phyloP scores from a whole-genome alignment of 2,888 invertebrate species.

The Eledona agricola region DNA sequence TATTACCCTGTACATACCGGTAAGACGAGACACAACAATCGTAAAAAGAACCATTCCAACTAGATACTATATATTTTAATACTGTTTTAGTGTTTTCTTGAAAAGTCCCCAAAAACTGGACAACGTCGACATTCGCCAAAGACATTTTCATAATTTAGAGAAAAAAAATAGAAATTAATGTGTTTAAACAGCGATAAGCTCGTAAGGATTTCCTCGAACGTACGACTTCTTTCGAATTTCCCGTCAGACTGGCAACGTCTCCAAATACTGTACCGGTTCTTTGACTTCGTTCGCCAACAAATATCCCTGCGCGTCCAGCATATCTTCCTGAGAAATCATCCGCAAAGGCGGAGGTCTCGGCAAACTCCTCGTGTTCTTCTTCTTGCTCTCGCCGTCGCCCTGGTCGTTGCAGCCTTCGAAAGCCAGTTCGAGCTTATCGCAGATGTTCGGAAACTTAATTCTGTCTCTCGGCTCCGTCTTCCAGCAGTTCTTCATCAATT shows the following conservation, averaged over 20 bases:
- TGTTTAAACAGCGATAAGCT: constrained; percentile 27
- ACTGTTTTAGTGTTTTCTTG: too few species aligned
- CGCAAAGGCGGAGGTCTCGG: constrained; percentile 68
- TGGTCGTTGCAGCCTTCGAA: constrained; percentile 42
- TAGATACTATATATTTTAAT: too few species aligned
- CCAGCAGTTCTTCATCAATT: constrained; percentile 84
- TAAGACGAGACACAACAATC: neutral
- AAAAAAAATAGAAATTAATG: too few species aligned
- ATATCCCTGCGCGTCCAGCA: constrained; percentile 75
- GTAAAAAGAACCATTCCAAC: neutral
- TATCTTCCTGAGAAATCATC: constrained; percentile 55
- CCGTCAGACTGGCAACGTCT: constrained; percentile 57
- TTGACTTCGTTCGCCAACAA: constrained; percentile 66
- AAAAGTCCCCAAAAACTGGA: too few species aligned
- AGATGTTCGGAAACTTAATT: constrained; percentile 75
- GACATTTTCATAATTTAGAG: too few species aligned
- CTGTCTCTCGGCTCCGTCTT: constrained; percentile 81
- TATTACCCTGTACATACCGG: constrained; percentile 12
- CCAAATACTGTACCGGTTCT: constrained; percentile 59
- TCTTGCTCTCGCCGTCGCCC: constrained; percentile 45
- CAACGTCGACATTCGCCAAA: too few species aligned
- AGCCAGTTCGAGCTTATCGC: constrained; percentile 69
- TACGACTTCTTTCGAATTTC: constrained; percentile 18
- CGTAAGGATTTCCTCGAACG: constrained; percentile 15
- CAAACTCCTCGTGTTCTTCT: constrained; percentile 53